Evolutionary conservation across 2,888 invertebrate species (phyloP), one percentile per base, ranked within the genome.

Genomic region (Nasonia oneida): DNA sequence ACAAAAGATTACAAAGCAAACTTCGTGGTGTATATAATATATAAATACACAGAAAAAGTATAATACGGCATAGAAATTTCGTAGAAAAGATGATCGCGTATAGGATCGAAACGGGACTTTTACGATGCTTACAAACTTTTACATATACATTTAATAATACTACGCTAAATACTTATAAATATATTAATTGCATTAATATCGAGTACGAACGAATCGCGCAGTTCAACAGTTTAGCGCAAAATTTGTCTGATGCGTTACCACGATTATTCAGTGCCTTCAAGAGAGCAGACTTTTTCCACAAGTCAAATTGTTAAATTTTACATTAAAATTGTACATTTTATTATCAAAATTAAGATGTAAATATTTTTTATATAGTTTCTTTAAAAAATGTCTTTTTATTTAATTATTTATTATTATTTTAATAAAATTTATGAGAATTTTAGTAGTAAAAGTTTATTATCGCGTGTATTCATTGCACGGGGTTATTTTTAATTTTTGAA

Each of bases 231-330:
- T 50, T 70, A 42, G n/a, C 64, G 74, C 53, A 29, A 64, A 64
- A 29, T 29, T 29, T 67, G 1, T 12, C 10, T 8, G 42, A 47
- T 53, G n/a, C 47, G 18, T 74, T 81, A 47, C 73, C 73, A 64
- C 64, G 23, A 64, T 47, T 77, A n/a, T 77, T 73, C 42, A 75
- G 71, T 76, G 53, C 74, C 5, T 47, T 81, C 75, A 79, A 86
- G 80, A 83, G 79, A 80, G 67, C 86, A 86, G 86, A 86, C 85
- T 78, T 75, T 6, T 74, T 42, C 6, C 33, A 53, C 42, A 64
- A 15, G 39, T 70, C 8, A 39, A 73, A 73, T 57, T 2, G 53
- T 50, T 29, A 39, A 42, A 39, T 42, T 50, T 47, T 4, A 42
- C 14, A 50, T 75, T 81, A 75, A 23, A 67, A 61, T 18, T 74